Evolutionary conservation across 92 coral and sea anemone genomes (phyloP).

Genomic region (Zoanthus solanderi): DNA sequence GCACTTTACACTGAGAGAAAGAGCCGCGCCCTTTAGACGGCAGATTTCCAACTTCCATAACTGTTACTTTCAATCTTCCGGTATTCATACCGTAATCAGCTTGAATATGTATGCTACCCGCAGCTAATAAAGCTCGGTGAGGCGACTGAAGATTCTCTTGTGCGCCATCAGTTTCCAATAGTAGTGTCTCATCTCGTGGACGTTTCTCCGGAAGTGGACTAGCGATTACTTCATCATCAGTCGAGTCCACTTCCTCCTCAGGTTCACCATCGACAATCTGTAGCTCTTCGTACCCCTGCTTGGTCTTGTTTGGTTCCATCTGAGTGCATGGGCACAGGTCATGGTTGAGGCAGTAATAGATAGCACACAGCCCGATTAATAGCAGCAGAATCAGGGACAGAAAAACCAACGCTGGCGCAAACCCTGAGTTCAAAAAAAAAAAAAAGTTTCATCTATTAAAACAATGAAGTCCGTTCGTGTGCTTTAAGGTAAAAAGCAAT

Average conservation of each 20-base stretch:
- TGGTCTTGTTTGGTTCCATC: constrained; percentile 56
- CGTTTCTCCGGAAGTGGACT: constrained; percentile 29
- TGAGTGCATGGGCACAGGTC: constrained; percentile 88
- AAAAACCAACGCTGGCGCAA: constrained; percentile 81
- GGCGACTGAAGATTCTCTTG: constrained; percentile 49
- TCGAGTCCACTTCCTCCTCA: constrained; percentile 55
- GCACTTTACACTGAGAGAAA: constrained; percentile 78
- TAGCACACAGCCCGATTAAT: constrained; percentile 73
- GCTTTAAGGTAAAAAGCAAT: not conserved
- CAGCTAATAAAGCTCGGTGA: constrained; percentile 7
- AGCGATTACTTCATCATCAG: constrained; percentile 21
- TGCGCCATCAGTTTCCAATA: constrained; percentile 57
- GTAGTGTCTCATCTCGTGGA: constrained; percentile 40
- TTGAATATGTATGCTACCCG: constrained; percentile 79
- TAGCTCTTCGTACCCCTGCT: constrained; percentile 82
- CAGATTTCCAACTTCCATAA: constrained; percentile 83
- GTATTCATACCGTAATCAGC: constrained; percentile 72
- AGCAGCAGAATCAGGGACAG: constrained; percentile 69
- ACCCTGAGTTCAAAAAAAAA: constrained; percentile 57
- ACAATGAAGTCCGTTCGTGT: too few species aligned
- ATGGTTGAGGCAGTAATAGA: constrained; percentile 80
- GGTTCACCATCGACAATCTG: constrained; percentile 51
- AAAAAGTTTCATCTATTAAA: not conserved
- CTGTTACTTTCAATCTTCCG: constrained; percentile 73
- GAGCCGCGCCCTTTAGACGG: constrained; percentile 96